These are phyloP conservation scores for Lepidochrysops patricia DNA, from an alignment of 2,888 invertebrate species.

Conservation along the genomic window DNA sequence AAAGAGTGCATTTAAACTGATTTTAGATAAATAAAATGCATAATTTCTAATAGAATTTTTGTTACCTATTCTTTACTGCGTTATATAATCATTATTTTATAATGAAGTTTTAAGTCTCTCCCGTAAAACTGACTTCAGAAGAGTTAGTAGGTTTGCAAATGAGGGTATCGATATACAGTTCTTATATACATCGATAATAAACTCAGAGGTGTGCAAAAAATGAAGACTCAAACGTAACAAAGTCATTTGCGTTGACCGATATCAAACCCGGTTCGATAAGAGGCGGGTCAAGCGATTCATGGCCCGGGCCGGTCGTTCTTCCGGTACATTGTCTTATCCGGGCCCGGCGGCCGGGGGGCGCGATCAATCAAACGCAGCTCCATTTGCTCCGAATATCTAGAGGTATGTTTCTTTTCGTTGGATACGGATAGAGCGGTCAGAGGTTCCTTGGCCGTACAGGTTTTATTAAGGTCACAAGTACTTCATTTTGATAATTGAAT, in stretches of 20 bases:
- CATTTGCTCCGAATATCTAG: conserved; percentile 23
- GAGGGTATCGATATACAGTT: no score
- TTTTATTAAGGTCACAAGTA: no score
- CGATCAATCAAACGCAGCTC: conserved; percentile 38
- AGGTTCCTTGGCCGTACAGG: not conserved
- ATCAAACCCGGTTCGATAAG: not conserved
- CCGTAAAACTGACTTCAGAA: no score
- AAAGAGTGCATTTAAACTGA: no score
- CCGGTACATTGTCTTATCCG: conserved; percentile 61
- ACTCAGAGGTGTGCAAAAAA: not conserved
- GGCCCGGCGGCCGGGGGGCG: conserved; percentile 29
- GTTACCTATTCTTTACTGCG: no score
- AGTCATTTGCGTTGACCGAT: not conserved
- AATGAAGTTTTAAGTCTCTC: no score
- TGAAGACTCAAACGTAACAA: not conserved
- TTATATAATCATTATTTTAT: no score
- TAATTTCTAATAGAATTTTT: no score
- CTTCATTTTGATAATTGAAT: no score
- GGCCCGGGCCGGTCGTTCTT: conserved; percentile 36
- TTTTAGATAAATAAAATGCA: no score
- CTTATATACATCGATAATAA: no score
- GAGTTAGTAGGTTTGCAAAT: no score
- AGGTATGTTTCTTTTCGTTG: not conserved
- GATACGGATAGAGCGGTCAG: not conserved
- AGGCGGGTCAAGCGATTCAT: conserved; percentile 13